These are phyloP conservation scores for Ceyx cyanopectus DNA, from an alignment of 2,113 vertebrate species.

Conservation along the genomic window DNA sequence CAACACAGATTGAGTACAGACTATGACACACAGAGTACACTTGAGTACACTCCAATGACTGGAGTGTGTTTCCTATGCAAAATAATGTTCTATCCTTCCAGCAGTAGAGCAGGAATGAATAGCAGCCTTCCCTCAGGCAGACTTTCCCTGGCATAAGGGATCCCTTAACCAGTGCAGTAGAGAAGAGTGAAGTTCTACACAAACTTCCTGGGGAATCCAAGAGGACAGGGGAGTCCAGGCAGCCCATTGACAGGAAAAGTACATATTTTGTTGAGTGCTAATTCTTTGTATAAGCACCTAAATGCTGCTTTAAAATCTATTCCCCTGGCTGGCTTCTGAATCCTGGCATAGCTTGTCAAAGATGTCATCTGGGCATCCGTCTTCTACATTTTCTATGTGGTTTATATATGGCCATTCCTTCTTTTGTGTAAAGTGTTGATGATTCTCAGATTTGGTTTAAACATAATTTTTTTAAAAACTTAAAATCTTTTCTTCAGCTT, in stretches of 20 bases:
- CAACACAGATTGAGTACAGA: background rate
- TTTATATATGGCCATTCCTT: background rate
- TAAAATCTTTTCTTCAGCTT: background rate
- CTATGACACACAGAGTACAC: too few relatives aligned
- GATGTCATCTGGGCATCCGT: background rate
- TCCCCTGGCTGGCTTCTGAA: background rate
- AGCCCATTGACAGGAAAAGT: background rate
- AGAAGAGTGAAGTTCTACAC: background rate
- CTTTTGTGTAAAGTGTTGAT: background rate
- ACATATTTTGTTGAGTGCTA: background rate
- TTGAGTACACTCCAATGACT: background rate
- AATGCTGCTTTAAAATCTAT: background rate
- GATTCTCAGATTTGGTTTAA: background rate
- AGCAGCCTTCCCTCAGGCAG: background rate
- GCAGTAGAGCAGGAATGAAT: background rate
- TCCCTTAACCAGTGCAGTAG: background rate
- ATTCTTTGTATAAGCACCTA: constrained; percentile 1
- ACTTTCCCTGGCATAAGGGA: background rate
- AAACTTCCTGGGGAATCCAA: background rate
- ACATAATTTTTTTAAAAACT: too few relatives aligned
- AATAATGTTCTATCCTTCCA: background rate
- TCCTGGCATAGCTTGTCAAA: background rate
- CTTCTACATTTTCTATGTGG: background rate
- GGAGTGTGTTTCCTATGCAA: background rate
- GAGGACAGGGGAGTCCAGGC: background rate